Percentiles rank a stretch among this genome's conserved stretches.
Evolutionary conservation across 2,113 vertebrate species (phyloP).

Genomic region (Eulemur rufifrons): DNA sequence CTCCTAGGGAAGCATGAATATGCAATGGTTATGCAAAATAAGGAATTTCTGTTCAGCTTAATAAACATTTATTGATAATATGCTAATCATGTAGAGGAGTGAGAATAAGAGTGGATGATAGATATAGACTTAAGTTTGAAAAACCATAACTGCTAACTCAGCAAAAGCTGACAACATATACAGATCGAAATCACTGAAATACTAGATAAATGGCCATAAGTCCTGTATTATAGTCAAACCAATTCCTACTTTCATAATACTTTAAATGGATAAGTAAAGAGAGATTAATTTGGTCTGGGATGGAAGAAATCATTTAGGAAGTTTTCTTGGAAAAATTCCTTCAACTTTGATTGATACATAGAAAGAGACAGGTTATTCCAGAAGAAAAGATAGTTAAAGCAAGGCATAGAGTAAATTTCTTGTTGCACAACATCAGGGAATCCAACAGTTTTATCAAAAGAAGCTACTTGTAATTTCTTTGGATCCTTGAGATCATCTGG

Average conservation of each 20-base stretch:
- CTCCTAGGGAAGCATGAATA: background rate
- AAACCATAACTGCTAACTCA: background rate
- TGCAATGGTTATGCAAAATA: background rate
- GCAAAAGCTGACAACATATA: background rate
- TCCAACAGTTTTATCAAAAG: background rate
- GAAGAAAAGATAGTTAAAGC: background rate
- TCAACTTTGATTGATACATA: no score
- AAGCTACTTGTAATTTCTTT: slow-evolving; percentile 14
- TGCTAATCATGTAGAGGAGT: background rate
- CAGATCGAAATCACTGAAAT: background rate
- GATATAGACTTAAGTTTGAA: background rate
- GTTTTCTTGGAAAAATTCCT: no score
- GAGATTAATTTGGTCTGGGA: no score
- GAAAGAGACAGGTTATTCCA: no score
- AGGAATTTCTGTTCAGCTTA: background rate
- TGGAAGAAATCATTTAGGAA: no score
- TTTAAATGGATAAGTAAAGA: no score
- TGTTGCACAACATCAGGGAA: background rate
- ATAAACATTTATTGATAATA: background rate
- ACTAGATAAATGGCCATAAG: background rate
- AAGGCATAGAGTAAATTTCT: background rate
- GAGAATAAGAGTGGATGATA: background rate
- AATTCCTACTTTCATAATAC: no score
- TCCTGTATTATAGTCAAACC: no score
- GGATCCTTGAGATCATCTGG: background rate